Conservation (phyloP, 2,888 invertebrate species). For the Polyommatus icarus region DNA sequence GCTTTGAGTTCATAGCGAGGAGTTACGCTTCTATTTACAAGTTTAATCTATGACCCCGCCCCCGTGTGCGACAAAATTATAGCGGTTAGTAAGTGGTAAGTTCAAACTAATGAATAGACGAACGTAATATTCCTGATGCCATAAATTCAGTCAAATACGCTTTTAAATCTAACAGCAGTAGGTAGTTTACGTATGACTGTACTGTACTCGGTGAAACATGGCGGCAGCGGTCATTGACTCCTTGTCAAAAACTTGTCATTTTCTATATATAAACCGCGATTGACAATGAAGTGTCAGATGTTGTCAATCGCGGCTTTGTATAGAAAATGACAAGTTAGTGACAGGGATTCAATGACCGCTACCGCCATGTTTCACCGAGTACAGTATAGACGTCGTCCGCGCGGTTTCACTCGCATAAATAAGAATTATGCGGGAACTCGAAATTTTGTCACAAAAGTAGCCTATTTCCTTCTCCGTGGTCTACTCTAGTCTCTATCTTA, state of each 20-base stretch:
- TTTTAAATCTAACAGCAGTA: constrained; percentile 6
- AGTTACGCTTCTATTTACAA: neutral
- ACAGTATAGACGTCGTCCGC: neutral
- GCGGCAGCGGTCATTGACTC: too few species aligned
- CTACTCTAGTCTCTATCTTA: too few species aligned
- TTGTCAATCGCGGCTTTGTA: too few species aligned
- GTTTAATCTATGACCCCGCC: neutral
- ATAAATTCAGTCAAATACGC: neutral
- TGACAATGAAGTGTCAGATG: too few species aligned
- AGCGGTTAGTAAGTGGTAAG: constrained; percentile 12
- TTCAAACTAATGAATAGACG: constrained; percentile 8
- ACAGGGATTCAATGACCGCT: too few species aligned
- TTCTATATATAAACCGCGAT: too few species aligned
- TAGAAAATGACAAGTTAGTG: too few species aligned
- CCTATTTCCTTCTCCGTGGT: too few species aligned
- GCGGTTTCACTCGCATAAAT: neutral
- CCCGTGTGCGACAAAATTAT: neutral
- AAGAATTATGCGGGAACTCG: neutral
- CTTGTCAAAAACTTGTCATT: too few species aligned
- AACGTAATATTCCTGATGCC: neutral
- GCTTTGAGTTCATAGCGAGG: neutral
- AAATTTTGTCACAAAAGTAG: too few species aligned
- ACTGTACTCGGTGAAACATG: too few species aligned
- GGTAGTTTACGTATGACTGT: neutral
- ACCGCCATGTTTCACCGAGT: too few species aligned